Evolutionary conservation across 2,888 invertebrate species (phyloP), one percentile per base, ranked within the genome.

Genomic region (Melikaiella ostensackeni): DNA sequence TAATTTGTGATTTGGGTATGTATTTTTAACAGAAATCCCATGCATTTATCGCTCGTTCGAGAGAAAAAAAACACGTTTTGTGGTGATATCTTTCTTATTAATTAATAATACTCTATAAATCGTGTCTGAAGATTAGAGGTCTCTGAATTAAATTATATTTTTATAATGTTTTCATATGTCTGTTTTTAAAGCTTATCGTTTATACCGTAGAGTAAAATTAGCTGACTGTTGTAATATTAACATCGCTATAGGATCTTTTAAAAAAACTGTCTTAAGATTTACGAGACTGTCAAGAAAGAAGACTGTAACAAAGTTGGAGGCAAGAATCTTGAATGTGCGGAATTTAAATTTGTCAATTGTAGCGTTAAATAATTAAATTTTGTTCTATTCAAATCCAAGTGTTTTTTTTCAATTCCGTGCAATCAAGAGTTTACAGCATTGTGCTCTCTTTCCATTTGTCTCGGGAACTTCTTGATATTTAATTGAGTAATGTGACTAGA

Each of bases 91-190:
- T 46, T 50, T 33, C 33, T 70, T 55, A 50, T 42, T 46, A 38
- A 64, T 55, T 55, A 59, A 59, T 50, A 70, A 70, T 70, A 50
- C n/a, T 55, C 70, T 30, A 33, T 50, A 33, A 30, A 70, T 50
- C 46, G n/a, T 55, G n/a, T 27, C 27, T 46, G 27, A 70, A 70
- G 19, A 50, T 70, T 70, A n/a, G 30, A 70, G 27, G 11, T 70
- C 66, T 70, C 46, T 42, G 46, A 70, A 70, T 70, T 50, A 13
- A 70, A 70, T 70, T 50, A 70, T 70, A 70, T 70, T 70, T 70
- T 70, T 70, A 30, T 70, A 70, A 70, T 46, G 21, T 55, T 70
- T 70, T 70, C 70, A 70, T 50, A 70, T 46, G 33, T 46, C 27
- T 70, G 19, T 70, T 55, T 30, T 46, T 70, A n/a, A 50, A 70